These are phyloP conservation scores for Cotesia typhae DNA, from an alignment of 1,140 invertebrate genomes.

Conservation along the genomic window DNA sequence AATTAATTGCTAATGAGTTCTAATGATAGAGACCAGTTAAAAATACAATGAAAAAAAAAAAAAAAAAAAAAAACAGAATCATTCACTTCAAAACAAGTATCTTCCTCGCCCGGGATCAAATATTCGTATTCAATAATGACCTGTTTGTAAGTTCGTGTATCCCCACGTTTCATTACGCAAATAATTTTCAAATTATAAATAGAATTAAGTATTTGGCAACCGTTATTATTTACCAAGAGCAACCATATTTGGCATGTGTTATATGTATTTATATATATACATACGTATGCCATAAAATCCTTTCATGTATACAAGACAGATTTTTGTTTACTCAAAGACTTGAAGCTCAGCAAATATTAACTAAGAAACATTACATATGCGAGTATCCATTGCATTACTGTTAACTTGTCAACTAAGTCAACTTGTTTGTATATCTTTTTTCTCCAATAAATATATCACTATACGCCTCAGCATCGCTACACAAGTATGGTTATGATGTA, in stretches of 20 bases:
- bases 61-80: too few relatives aligned
- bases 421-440: too few relatives aligned
- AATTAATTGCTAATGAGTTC: too few relatives aligned
- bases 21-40: too few relatives aligned
- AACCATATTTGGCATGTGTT: conserved; percentile 53
- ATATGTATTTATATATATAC: conserved; percentile 6
- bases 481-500: too few relatives aligned
- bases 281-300: background rate
- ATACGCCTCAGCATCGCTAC: too few relatives aligned
- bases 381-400: background rate
- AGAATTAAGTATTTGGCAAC: conserved; percentile 60
- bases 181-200: conserved; percentile 60
- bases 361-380: background rate
- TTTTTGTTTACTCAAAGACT: conserved; percentile 1
- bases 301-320: conserved; percentile 16
- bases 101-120: background rate
- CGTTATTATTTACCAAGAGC: conserved; percentile 61
- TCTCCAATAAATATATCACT: too few relatives aligned
- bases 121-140: conserved; percentile 2
- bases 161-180: conserved; percentile 50
- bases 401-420: too few relatives aligned
- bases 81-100: background rate
- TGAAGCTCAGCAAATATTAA: background rate
- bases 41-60: too few relatives aligned
- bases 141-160: background rate